Evolutionary conservation across 2,113 vertebrate species (phyloP).

Genomic region (Dolichallabes microphthalmus): DNA sequence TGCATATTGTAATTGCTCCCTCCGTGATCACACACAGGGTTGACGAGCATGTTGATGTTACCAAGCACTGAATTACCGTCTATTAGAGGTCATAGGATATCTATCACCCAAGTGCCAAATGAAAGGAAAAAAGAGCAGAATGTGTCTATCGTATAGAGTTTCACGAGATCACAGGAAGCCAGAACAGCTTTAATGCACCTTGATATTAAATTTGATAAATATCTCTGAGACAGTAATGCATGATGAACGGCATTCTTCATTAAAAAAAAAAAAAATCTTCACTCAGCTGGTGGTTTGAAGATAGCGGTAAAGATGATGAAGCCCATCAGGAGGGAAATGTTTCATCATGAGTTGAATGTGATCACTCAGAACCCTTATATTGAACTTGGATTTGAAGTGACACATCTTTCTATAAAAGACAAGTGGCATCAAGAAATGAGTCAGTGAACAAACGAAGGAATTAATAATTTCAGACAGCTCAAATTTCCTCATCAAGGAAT

Average conservation of each 20-base stretch:
- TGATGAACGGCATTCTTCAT: not conserved
- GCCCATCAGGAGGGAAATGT: slow-evolving; percentile 20
- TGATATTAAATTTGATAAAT: not conserved
- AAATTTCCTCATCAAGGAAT: not conserved
- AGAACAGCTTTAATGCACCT: not conserved
- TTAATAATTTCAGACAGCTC: too few species aligned
- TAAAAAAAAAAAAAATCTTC: not conserved
- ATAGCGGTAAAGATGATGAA: not conserved
- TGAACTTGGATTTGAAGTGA: not conserved
- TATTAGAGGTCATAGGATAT: slow-evolving; percentile 14
- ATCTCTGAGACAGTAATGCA: not conserved
- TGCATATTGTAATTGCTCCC: slow-evolving; percentile 24
- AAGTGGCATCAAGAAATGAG: not conserved
- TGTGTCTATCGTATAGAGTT: not conserved
- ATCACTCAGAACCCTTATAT: not conserved
- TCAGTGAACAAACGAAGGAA: too few species aligned
- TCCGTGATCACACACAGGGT: not conserved
- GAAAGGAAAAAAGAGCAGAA: not conserved
- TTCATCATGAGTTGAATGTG: not conserved
- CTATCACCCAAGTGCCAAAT: slow-evolving; percentile 20
- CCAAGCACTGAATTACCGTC: slow-evolving; percentile 13
- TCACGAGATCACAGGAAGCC: too few species aligned
- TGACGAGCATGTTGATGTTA: slow-evolving; percentile 36
- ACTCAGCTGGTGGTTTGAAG: not conserved
- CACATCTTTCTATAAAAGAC: not conserved